Conservation (phyloP, 2,797 vertebrate genomes). For the Chiloscyllium punctatum region DNA sequence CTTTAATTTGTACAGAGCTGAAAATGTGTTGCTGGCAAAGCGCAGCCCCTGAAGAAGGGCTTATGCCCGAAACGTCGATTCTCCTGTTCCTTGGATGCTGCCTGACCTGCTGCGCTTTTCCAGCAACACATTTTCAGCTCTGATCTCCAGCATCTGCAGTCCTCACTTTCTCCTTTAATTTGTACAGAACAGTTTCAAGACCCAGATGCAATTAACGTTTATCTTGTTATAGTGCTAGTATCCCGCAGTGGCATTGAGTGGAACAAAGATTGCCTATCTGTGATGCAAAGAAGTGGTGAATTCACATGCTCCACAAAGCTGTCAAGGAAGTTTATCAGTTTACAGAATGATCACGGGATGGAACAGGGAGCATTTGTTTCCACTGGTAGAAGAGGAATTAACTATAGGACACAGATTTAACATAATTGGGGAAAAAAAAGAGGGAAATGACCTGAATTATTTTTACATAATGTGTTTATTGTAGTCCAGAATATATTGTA, state of each 20-base stretch:
- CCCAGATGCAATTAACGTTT: not conserved
- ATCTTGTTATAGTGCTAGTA: not conserved
- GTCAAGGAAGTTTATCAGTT: not conserved
- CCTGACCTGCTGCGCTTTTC: too few relatives aligned
- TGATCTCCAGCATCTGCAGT: too few relatives aligned
- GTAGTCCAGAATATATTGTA: not conserved
- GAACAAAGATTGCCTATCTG: not conserved
- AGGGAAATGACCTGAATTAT: not conserved
- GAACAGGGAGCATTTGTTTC: not conserved
- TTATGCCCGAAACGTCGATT: too few relatives aligned
- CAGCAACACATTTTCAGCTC: too few relatives aligned
- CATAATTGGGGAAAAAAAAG: not conserved
- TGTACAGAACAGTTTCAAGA: not conserved
- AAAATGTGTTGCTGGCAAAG: too few relatives aligned
- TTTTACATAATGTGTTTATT: not conserved
- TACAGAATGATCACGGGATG: not conserved
- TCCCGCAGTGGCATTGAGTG: not conserved
- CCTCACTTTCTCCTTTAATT: too few relatives aligned
- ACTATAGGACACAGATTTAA: not conserved
- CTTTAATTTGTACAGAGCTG: too few relatives aligned
- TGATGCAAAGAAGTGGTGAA: not conserved
- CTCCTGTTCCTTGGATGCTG: too few relatives aligned
- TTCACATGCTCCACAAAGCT: not conserved
- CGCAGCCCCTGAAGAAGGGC: too few relatives aligned
- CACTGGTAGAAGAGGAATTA: not conserved